phyloP scores from a whole-genome alignment of 2,888 invertebrate species.

The Nasonia oneida region DNA sequence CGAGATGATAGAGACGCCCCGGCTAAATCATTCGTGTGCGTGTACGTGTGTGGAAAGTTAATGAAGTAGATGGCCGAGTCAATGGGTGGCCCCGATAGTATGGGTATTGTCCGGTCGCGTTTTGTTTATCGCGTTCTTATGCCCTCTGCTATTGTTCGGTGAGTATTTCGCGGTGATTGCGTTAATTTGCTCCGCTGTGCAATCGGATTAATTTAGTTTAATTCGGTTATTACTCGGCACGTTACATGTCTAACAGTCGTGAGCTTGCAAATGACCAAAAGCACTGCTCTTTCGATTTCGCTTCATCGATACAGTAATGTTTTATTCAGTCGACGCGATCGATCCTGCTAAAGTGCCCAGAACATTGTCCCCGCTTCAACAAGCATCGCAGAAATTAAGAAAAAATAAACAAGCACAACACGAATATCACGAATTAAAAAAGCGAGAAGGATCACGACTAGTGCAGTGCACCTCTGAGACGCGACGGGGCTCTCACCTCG shows the following conservation, averaged over 20 bases:
- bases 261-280: too few species aligned
- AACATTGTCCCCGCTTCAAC: neutral
- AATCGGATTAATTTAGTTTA: too few species aligned
- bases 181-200: neutral
- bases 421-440: neutral
- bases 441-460: neutral
- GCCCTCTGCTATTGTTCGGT: neutral
- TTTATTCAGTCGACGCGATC: neutral
- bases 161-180: neutral
- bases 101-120: neutral
- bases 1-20: constrained; percentile 5
- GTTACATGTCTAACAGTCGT: too few species aligned
- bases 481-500: neutral
- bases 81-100: neutral
- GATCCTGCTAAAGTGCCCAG: neutral
- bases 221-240: too few species aligned
- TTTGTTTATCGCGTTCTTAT: neutral
- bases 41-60: neutral
- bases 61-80: constrained; percentile 17
- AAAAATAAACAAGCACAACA: neutral
- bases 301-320: neutral
- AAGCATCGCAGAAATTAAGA: neutral
- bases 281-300: too few species aligned
- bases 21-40: neutral
- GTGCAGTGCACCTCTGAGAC: neutral